phyloP scores from a whole-genome alignment of 1,140 invertebrate species.

The Papilio xuthus region DNA sequence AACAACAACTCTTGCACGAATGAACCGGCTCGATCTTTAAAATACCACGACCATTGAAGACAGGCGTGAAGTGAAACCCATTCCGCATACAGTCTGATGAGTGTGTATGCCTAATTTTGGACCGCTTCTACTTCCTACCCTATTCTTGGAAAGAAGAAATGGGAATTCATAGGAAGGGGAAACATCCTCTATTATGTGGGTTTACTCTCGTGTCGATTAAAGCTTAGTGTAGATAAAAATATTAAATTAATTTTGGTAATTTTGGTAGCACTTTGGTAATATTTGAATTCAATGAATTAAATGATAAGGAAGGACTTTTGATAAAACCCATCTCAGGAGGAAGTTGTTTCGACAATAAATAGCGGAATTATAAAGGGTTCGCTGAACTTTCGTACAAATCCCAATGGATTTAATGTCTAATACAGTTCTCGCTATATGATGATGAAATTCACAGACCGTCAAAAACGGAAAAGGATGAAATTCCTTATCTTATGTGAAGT shows the following conservation, averaged over 20 bases:
- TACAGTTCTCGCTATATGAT: constrained; percentile 1
- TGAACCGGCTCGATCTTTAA: too few relatives aligned
- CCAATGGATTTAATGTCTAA: constrained; percentile 23
- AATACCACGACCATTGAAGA: too few relatives aligned
- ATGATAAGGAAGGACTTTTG: constrained; percentile 18
- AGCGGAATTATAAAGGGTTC: constrained; percentile 33
- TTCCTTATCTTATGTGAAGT: too few relatives aligned
- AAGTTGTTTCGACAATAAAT: constrained; percentile 25
- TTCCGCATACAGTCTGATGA: too few relatives aligned
- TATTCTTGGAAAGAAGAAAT: too few relatives aligned
- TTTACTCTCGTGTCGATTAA: too few relatives aligned
- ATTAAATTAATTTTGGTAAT: not conserved
- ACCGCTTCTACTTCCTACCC: too few relatives aligned
- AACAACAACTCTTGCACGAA: too few relatives aligned
- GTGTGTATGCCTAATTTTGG: too few relatives aligned
- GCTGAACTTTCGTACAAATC: constrained; percentile 39
- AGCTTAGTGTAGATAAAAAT: not conserved
- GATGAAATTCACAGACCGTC: not conserved
- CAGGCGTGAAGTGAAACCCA: too few relatives aligned
- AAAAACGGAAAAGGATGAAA: not conserved
- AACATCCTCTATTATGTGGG: too few relatives aligned
- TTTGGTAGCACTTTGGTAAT: not conserved
- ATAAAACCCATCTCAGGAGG: constrained; percentile 7
- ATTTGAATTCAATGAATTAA: not conserved
- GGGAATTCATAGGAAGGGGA: too few relatives aligned